Evolutionary conservation across 2,888 invertebrate genomes (phyloP), one percentile per base, ranked within the genome.

Genomic region (Amorpha juglandis): DNA sequence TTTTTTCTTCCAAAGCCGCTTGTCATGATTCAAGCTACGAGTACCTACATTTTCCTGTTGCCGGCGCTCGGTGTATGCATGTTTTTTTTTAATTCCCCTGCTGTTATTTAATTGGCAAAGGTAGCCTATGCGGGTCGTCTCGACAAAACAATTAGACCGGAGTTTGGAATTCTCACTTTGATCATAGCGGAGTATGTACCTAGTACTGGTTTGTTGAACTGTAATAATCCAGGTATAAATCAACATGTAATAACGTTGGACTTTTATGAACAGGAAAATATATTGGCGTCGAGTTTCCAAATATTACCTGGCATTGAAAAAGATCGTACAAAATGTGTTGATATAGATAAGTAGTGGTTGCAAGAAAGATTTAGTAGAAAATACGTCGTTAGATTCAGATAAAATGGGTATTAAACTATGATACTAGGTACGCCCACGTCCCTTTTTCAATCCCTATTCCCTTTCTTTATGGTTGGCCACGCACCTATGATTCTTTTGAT

Each of bases 31-130:
- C 12, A 58, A 38, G 12, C 14, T 19, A 19, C 27, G 27, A 27
- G 27, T 27, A 27, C n/a, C n/a, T n/a, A n/a, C 38, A 19, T 58
- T 58, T 58, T 58, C 58, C 58, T 58, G 42, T 58, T 58, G 38
- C 12, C 19, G 19, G 38, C 38, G 42, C 38, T 19, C 38, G 12
- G 19, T 38, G 38, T 50, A 19, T 50, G 50, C 19, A 58, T 58
- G 38, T 42, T 42, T 58, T 58, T 38, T 42, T 42, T n/a, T n/a
- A n/a, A 19, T 19, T 21, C 42, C 19, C 16, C 6, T 42, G 4
- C 33, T 55, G 55, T 55, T 19, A 42, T 42, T 21, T 42, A 42
- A 58, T 42, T 58, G 58, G 58, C 12, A 58, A 58, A 58, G 19
- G 58, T 50, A 19, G 19, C 16, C 38, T 58, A 42, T 58, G 19